Conservation (phyloP, 2,113 vertebrate genomes). For the Menura novaehollandiae region DNA sequence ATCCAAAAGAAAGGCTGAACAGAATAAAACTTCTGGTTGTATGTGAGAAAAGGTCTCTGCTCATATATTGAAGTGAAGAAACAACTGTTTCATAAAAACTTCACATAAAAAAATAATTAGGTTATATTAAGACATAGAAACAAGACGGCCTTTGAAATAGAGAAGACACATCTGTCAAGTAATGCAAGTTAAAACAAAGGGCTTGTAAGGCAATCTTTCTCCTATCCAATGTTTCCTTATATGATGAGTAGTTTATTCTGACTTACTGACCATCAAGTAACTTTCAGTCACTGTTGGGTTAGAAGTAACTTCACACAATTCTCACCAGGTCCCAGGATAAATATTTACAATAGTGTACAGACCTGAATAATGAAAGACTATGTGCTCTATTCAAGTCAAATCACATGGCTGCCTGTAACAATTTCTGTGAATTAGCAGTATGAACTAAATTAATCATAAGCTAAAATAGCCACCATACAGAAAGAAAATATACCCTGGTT, state of each 20-base stretch:
- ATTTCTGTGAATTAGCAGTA: background rate
- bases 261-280: background rate
- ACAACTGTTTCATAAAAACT: background rate
- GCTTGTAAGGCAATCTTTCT: background rate
- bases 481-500: background rate
- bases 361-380: background rate
- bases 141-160: background rate
- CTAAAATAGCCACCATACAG: background rate
- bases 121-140: background rate
- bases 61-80: background rate
- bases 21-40: background rate
- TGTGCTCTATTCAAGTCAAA: background rate
- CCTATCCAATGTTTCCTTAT: background rate
- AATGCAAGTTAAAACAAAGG: background rate
- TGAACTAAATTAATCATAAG: background rate
- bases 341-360: background rate
- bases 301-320: background rate
- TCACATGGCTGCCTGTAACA: background rate
- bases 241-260: background rate
- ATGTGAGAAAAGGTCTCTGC: background rate
- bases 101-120: background rate
- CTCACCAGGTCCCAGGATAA: background rate
- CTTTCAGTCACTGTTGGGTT: background rate
- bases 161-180: background rate
- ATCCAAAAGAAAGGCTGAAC: background rate